Evolutionary conservation across 2,113 vertebrate species (phyloP).

Genomic region (Rhizomys pruinosus): DNA sequence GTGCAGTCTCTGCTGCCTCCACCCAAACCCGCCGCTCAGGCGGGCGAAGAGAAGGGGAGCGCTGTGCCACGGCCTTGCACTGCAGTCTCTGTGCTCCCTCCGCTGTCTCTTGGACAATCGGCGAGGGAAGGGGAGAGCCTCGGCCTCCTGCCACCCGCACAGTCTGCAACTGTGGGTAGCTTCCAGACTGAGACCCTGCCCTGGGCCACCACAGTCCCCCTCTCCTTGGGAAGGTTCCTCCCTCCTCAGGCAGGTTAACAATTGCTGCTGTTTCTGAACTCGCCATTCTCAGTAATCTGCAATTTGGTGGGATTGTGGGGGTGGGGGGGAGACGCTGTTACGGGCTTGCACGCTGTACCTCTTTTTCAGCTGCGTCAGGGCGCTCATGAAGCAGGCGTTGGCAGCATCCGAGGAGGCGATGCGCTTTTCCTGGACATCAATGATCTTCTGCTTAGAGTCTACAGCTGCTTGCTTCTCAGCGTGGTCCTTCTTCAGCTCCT

Average conservation of each 20-base stretch:
- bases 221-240: constrained; percentile 79
- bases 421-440: constrained; percentile 99
- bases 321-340: constrained; percentile 99
- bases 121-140: constrained; percentile 45
- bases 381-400: constrained; percentile 97
- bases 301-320: constrained; percentile 99
- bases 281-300: constrained; percentile 99
- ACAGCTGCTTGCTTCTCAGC: constrained; percentile 98
- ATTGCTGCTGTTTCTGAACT: constrained; percentile 99
- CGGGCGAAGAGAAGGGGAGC: constrained; percentile 33
- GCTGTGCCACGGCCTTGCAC: constrained; percentile 61
- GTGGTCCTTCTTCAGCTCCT: constrained; percentile 98
- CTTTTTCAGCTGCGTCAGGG: constrained; percentile 98
- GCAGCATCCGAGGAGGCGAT: constrained; percentile 97
- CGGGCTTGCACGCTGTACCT: constrained; percentile 99
- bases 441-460: constrained; percentile 99
- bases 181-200: constrained; percentile 65
- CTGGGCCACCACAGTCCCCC: constrained; percentile 74
- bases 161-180: constrained; percentile 72
- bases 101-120: constrained; percentile 52
- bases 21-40: constrained; percentile 72
- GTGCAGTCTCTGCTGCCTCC: constrained; percentile 79
- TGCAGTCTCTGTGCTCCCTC: constrained; percentile 82
- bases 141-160: constrained; percentile 5
- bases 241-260: constrained; percentile 88